Evolutionary conservation across 1,140 invertebrate genomes (phyloP).

Genomic region (Ceratosolen solmsi): DNA sequence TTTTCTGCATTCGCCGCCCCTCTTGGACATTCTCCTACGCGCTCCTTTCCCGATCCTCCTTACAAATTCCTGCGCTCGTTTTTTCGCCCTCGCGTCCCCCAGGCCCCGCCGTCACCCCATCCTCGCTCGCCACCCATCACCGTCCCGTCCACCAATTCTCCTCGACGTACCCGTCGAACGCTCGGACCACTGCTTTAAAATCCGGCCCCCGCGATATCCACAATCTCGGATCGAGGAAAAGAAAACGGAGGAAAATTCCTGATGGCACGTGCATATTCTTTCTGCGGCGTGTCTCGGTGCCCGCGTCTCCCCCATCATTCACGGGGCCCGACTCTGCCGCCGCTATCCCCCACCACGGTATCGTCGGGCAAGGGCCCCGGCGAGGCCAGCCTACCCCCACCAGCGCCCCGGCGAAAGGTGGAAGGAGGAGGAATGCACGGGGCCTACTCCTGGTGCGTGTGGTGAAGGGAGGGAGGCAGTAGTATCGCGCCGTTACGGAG

Average conservation of each 20-base stretch:
- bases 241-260: background rate
- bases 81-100: slow-evolving; percentile 6
- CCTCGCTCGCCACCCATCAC: background rate
- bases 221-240: background rate
- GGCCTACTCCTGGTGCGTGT: slow-evolving; percentile 16
- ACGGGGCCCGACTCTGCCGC: background rate
- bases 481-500: slow-evolving; percentile 20
- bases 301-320: background rate
- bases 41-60: slow-evolving; percentile 2
- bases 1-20: background rate
- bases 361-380: slow-evolving; percentile 23
- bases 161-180: background rate
- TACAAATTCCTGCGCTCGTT: background rate
- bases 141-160: too few relatives aligned
- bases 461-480: background rate
- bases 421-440: slow-evolving; percentile 1
- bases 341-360: background rate
- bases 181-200: too few relatives aligned
- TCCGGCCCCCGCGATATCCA: too few relatives aligned
- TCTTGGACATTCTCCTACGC: background rate
- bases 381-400: background rate
- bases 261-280: background rate
- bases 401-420: background rate
- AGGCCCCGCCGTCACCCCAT: background rate
- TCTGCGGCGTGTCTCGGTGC: background rate